phyloP scores from a whole-genome alignment of 2,797 vertebrate genomes.

The Xiphorhynchus erythropygius region DNA sequence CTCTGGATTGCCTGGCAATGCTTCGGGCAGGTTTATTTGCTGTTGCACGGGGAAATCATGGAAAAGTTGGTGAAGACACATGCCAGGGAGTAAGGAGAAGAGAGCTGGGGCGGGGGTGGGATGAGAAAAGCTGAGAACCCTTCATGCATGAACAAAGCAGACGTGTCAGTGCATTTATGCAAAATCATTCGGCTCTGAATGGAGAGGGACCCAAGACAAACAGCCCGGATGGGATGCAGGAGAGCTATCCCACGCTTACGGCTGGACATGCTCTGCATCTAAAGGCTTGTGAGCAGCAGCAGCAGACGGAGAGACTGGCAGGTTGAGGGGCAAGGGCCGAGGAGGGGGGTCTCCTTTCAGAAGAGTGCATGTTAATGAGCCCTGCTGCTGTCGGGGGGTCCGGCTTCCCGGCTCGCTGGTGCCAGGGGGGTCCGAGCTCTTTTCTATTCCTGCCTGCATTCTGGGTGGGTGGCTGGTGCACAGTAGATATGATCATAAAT shows the following conservation, averaged over 20 bases:
- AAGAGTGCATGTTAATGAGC: conserved; percentile 47
- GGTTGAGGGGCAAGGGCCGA: conserved; percentile 64
- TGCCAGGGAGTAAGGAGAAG: background rate
- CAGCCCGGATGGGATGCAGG: conserved; percentile 47
- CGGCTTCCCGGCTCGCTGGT: background rate
- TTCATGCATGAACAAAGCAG: conserved; percentile 33
- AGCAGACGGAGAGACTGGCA: conserved; percentile 37
- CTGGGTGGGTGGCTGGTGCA: conserved; percentile 43
- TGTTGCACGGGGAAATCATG: background rate
- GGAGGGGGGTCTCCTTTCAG: conserved; percentile 62
- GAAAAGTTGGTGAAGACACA: conserved; percentile 8
- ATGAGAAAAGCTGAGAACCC: conserved; percentile 4
- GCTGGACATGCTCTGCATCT: conserved; percentile 66
- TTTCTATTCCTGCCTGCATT: background rate
- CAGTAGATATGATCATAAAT: conserved; percentile 32
- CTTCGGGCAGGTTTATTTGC: background rate
- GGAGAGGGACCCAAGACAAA: conserved; percentile 58
- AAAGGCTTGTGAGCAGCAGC: conserved; percentile 34
- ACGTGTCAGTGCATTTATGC: conserved; percentile 40
- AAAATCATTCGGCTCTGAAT: conserved; percentile 37
- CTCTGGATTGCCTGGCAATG: background rate
- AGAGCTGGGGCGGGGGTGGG: background rate
- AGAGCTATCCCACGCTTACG: conserved; percentile 60
- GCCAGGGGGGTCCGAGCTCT: background rate
- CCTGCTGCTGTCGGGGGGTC: background rate